These are phyloP conservation scores for Xanthia togata DNA, from an alignment of 2,888 invertebrate species.

Conservation along the genomic window DNA sequence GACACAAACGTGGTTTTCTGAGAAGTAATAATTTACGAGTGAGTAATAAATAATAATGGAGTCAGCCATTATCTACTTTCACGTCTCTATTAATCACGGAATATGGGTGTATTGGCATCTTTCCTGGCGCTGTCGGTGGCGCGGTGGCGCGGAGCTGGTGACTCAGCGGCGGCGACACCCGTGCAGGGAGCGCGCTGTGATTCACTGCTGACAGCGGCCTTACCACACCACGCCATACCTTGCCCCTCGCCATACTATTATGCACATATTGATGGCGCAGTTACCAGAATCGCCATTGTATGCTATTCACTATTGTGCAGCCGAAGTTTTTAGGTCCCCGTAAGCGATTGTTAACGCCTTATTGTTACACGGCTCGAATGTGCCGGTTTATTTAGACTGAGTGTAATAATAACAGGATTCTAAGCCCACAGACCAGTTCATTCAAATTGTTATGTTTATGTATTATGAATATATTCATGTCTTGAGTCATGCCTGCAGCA, in stretches of 20 bases:
- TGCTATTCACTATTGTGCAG: slow-evolving; percentile 87
- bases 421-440: slow-evolving; percentile 69
- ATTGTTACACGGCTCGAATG: slow-evolving; percentile 81
- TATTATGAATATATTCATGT: slow-evolving; percentile 54
- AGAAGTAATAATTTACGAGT: slow-evolving; percentile 69
- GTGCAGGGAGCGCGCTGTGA: slow-evolving; percentile 76
- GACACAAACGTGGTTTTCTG: slow-evolving; percentile 66
- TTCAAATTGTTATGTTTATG: slow-evolving; percentile 61
- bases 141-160: slow-evolving; percentile 52
- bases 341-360: slow-evolving; percentile 86
- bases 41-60: slow-evolving; percentile 75
- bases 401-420: slow-evolving; percentile 82
- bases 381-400: slow-evolving; percentile 77
- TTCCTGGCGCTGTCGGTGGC: slow-evolving; percentile 50
- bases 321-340: slow-evolving; percentile 85
- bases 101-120: slow-evolving; percentile 79
- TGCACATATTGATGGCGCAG: slow-evolving; percentile 88
- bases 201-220: slow-evolving; percentile 73
- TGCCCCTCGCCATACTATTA: slow-evolving; percentile 79
- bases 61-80: slow-evolving; percentile 76
- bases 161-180: slow-evolving; percentile 72
- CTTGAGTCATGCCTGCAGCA: slow-evolving; percentile 57
- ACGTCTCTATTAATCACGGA: slow-evolving; percentile 78
- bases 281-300: slow-evolving; percentile 88
- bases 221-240: slow-evolving; percentile 33